Conservation (phyloP, 2,797 vertebrate species). For the Cyprinodon diabolis region DNA sequence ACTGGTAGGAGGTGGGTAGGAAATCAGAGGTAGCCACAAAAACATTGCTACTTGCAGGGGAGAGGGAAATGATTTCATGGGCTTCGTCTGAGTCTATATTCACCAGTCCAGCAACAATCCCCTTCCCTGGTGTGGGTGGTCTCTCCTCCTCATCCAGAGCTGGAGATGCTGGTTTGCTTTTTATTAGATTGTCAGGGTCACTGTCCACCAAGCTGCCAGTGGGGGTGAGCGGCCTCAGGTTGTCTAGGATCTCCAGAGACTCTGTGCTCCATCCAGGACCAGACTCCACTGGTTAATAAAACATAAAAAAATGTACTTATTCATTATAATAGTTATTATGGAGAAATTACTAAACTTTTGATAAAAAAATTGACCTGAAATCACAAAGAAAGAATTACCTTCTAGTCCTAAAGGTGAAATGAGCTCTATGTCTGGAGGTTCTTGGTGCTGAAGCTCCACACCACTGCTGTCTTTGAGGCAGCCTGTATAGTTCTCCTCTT, state of each 20-base stretch:
- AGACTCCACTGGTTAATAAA: constrained; percentile 44
- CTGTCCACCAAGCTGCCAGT: constrained; percentile 79
- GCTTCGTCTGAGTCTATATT: constrained; percentile 65
- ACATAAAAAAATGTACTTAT: background rate
- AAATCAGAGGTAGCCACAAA: constrained; percentile 38
- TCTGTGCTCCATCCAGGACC: constrained; percentile 67
- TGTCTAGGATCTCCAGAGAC: constrained; percentile 43
- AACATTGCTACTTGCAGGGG: constrained; percentile 35
- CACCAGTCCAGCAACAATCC: constrained; percentile 71
- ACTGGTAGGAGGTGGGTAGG: constrained; percentile 69
- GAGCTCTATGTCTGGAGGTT: constrained; percentile 60
- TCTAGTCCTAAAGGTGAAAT: constrained; percentile 67
- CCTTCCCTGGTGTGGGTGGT: constrained; percentile 86
- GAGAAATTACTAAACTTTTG: too few relatives aligned
- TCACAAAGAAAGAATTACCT: constrained; percentile 69
- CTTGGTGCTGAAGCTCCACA: constrained; percentile 52
- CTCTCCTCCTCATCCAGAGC: constrained; percentile 78
- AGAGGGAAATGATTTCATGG: constrained; percentile 69
- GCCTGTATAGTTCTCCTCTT: constrained; percentile 41
- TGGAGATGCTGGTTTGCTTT: constrained; percentile 72
- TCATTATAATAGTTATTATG: background rate
- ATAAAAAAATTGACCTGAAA: background rate
- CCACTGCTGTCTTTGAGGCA: constrained; percentile 52
- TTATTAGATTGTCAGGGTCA: constrained; percentile 74
- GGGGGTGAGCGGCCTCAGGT: constrained; percentile 78